phyloP scores from a whole-genome alignment of 2,888 invertebrate species.

The Phymatocera aterrima region DNA sequence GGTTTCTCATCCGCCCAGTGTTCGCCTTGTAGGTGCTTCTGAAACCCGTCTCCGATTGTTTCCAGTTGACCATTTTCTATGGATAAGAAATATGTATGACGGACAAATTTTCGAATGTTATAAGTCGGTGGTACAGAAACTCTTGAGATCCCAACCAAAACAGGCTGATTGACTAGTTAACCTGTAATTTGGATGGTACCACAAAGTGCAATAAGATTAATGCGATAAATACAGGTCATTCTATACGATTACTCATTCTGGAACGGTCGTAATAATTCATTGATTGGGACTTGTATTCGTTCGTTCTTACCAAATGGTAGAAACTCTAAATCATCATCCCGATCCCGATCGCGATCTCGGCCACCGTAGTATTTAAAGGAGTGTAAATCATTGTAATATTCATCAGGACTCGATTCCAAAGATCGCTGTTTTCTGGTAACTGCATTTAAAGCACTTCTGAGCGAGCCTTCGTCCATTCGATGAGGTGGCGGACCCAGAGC shows the following conservation, averaged over 20 bases:
- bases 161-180: background rate
- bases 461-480: conserved; percentile 70
- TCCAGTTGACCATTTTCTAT: conserved; percentile 73
- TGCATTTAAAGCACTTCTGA: conserved; percentile 74
- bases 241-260: background rate
- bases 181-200: background rate
- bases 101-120: conserved; percentile 26
- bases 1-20: conserved; percentile 43
- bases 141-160: background rate
- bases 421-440: conserved; percentile 74
- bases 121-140: background rate
- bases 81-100: conserved; percentile 35
- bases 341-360: conserved; percentile 59
- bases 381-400: conserved; percentile 64
- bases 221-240: background rate
- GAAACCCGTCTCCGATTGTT: conserved; percentile 73
- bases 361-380: conserved; percentile 64
- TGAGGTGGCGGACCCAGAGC: conserved; percentile 57
- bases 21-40: conserved; percentile 61
- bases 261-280: background rate
- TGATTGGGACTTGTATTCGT: background rate
- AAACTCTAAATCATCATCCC: conserved; percentile 64
- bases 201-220: background rate
- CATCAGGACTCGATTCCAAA: conserved; percentile 60
- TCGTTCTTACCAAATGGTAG: conserved; percentile 60